Conservation (phyloP, 1,140 invertebrate species). For the Drosophila ogumai region DNA sequence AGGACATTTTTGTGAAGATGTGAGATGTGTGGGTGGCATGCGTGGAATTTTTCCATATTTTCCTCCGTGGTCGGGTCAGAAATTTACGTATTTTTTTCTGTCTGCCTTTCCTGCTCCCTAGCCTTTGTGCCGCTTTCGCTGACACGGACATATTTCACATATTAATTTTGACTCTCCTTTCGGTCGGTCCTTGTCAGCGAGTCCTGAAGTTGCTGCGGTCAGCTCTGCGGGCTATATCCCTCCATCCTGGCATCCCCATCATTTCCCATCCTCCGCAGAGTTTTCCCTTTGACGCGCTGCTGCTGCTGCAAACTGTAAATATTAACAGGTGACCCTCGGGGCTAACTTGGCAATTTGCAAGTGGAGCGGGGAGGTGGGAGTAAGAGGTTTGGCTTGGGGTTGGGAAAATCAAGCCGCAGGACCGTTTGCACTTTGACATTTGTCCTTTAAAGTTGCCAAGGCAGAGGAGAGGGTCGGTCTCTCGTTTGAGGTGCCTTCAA, state of each 20-base stretch:
- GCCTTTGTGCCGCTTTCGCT: constrained; percentile 9
- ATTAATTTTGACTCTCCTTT: constrained; percentile 53
- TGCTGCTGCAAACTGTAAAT: constrained; percentile 28
- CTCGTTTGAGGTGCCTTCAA: constrained; percentile 31
- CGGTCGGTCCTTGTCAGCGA: constrained; percentile 10
- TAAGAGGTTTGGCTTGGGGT: neutral
- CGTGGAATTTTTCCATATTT: constrained; percentile 55
- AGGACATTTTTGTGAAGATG: neutral
- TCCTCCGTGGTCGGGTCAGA: constrained; percentile 33
- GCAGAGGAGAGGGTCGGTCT: neutral
- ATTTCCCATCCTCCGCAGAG: neutral
- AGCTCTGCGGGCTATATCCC: constrained; percentile 17
- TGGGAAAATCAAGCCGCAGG: neutral
- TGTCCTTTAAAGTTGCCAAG: constrained; percentile 18
- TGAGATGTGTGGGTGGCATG: constrained; percentile 1
- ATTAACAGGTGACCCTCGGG: constrained; percentile 45
- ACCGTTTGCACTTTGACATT: constrained; percentile 8
- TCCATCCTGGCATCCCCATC: neutral
- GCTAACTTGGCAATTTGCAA: constrained; percentile 11
- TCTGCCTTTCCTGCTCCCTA: constrained; percentile 1
- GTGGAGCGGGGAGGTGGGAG: neutral
- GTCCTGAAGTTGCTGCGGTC: constrained; percentile 30
- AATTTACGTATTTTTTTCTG: constrained; percentile 5
- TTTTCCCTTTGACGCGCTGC: constrained; percentile 29
- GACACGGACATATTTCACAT: constrained; percentile 57